These are phyloP conservation scores for Myotis lucifugus DNA, from an alignment of 2,113 vertebrate genomes.

Conservation along the genomic window DNA sequence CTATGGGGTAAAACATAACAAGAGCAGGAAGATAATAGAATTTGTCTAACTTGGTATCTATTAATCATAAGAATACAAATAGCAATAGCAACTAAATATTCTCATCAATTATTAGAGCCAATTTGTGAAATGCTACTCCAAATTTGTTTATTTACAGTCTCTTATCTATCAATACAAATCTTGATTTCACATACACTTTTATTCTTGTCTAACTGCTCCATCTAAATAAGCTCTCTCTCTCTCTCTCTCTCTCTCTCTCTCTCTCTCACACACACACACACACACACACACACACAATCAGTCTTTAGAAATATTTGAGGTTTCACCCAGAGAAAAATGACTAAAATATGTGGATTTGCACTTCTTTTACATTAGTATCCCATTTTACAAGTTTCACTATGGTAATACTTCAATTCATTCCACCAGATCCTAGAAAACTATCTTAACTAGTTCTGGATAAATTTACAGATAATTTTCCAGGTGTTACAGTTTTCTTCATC, in stretches of 20 bases:
- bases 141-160: background rate
- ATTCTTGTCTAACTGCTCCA: background rate
- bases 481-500: background rate
- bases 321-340: background rate
- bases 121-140: background rate
- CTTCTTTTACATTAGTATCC: background rate
- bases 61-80: background rate
- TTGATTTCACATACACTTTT: slow-evolving; percentile 18
- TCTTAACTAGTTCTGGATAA: background rate
- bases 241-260: no score
- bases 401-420: background rate
- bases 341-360: background rate
- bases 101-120: background rate
- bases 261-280: background rate
- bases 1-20: background rate
- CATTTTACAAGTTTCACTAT: background rate
- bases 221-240: background rate
- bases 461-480: background rate
- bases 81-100: background rate
- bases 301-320: background rate
- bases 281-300: background rate
- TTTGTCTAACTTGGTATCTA: background rate
- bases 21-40: background rate
- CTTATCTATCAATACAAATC: background rate
- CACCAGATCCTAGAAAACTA: background rate